Evolutionary conservation across 1,140 invertebrate species (phyloP).

Genomic region (Drosophila mauritiana): DNA sequence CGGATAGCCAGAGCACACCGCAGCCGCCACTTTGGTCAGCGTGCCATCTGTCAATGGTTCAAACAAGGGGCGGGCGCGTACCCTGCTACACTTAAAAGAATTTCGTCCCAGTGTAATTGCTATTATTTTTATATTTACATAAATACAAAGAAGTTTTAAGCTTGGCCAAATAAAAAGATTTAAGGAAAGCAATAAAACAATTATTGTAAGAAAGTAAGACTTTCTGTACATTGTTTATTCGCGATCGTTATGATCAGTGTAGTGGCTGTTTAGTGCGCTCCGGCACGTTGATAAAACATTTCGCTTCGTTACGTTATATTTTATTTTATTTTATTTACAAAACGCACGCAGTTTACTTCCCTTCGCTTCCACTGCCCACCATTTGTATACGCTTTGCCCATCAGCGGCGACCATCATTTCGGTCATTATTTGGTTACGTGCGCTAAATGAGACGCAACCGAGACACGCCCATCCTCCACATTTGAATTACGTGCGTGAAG

Average conservation of each 20-base stretch:
- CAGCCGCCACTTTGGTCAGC: slow-evolving; percentile 48
- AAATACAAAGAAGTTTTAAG: too few species aligned
- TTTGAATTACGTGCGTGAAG: slow-evolving; percentile 82
- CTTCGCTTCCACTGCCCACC: slow-evolving; percentile 5
- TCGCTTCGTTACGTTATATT: slow-evolving; percentile 72
- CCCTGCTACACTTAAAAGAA: slow-evolving; percentile 1
- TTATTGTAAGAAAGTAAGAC: too few species aligned
- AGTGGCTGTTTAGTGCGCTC: slow-evolving; percentile 63
- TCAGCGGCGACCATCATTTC: slow-evolving; percentile 73
- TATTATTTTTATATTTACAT: too few species aligned
- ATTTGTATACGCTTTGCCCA: slow-evolving; percentile 63
- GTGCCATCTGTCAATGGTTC: slow-evolving; percentile 62
- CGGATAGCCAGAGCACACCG: neutral
- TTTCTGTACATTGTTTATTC: neutral
- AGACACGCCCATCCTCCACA: slow-evolving; percentile 46
- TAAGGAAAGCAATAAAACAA: too few species aligned
- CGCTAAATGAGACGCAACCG: slow-evolving; percentile 79
- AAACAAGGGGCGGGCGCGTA: neutral
- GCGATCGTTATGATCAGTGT: neutral
- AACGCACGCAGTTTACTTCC: slow-evolving; percentile 54
- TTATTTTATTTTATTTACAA: slow-evolving; percentile 75
- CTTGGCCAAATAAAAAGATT: too few species aligned
- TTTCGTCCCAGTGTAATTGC: neutral
- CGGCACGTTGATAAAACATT: slow-evolving; percentile 83
- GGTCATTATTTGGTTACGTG: slow-evolving; percentile 83